These are phyloP conservation scores for Tipula vernalis DNA, from an alignment of 2,888 invertebrate species.

Conservation along the genomic window DNA sequence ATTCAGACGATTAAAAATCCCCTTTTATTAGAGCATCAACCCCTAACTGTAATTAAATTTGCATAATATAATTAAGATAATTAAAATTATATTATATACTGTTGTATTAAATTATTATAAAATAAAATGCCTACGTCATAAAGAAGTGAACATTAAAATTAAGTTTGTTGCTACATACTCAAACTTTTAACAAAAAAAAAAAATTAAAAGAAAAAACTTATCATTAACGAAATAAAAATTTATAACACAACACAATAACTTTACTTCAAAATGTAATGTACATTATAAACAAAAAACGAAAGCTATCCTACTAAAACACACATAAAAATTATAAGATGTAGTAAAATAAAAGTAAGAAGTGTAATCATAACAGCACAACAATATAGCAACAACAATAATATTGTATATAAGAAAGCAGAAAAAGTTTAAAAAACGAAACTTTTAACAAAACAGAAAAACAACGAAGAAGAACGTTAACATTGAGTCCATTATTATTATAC, in stretches of 20 bases:
- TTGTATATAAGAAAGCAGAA: not conserved
- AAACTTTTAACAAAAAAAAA: not conserved
- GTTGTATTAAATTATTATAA: no score
- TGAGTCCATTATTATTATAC: slow-evolving; percentile 4
- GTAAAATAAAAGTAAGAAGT: not conserved
- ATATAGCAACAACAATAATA: not conserved
- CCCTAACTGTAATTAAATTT: no score
- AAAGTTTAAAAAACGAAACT: not conserved
- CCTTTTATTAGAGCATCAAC: no score
- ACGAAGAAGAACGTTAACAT: not conserved
- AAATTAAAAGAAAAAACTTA: not conserved
- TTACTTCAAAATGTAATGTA: not conserved
- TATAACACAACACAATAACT: not conserved
- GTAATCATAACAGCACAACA: not conserved
- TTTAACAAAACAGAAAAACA: not conserved
- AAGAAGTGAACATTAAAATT: no score
- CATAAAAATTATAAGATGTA: not conserved
- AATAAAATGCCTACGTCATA: no score
- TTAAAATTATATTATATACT: no score
- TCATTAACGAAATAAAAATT: not conserved
- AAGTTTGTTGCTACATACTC: not conserved
- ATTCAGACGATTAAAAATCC: no score
- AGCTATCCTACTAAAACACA: not conserved
- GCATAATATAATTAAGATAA: no score
- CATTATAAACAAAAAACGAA: not conserved